Evolutionary conservation across 2,113 vertebrate species (phyloP).

Genomic region (Phocoena sinus): DNA sequence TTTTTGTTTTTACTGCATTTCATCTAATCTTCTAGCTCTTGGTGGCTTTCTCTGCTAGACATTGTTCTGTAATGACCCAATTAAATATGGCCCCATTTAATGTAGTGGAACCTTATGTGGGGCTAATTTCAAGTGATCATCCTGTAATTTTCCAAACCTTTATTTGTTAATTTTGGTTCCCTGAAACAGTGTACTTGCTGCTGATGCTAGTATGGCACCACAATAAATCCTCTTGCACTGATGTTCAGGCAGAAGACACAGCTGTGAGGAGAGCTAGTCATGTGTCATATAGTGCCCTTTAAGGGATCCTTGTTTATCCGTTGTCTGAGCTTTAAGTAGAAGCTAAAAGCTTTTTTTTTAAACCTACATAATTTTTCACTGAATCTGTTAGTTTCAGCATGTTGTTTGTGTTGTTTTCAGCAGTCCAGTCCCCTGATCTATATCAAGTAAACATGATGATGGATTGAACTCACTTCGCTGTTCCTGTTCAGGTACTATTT

Average conservation of each 20-base stretch:
- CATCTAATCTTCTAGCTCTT: slow-evolving; percentile 40
- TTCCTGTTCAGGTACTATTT: neutral
- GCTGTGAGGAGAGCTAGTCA: neutral
- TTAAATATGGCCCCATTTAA: slow-evolving; percentile 54
- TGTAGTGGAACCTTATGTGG: neutral
- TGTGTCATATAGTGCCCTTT: neutral
- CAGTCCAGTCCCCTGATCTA: neutral
- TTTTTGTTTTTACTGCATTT: slow-evolving; percentile 48
- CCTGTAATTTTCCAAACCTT: slow-evolving; percentile 24
- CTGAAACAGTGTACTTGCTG: neutral
- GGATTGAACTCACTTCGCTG: neutral
- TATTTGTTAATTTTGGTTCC: neutral
- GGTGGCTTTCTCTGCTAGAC: slow-evolving; percentile 46
- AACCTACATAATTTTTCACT: neutral
- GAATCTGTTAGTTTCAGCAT: neutral
- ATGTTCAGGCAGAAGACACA: neutral
- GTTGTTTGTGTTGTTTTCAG: slow-evolving; percentile 25
- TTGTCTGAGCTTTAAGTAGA: slow-evolving; percentile 25
- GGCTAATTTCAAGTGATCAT: slow-evolving; percentile 25
- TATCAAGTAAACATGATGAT: slow-evolving; percentile 24
- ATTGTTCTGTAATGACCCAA: slow-evolving; percentile 48
- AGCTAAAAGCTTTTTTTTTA: neutral
- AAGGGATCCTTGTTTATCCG: neutral
- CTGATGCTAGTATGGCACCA: neutral
- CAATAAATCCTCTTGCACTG: neutral